Conservation (phyloP, 2,888 invertebrate species). For the Chouioia cunea region DNA sequence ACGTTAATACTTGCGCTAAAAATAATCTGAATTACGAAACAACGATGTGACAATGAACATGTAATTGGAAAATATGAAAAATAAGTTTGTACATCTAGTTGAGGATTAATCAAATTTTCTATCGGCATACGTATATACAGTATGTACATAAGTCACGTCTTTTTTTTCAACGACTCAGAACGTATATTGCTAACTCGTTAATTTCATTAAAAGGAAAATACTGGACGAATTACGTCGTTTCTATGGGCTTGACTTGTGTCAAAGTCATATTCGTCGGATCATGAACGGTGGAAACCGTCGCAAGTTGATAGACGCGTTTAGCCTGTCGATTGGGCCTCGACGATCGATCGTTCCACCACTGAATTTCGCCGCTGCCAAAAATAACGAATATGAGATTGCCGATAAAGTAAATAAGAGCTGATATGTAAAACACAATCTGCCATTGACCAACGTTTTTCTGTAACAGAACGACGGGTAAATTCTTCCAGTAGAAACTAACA, state of each 20-base stretch:
- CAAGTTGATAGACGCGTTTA: slow-evolving; percentile 22
- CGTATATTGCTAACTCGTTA: too few relatives aligned
- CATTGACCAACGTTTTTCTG: slow-evolving; percentile 73
- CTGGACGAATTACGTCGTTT: background rate
- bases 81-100: too few relatives aligned
- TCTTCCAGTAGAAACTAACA: background rate
- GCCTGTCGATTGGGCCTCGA: background rate
- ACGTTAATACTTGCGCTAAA: too few relatives aligned
- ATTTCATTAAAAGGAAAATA: too few relatives aligned
- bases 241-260: slow-evolving; percentile 5
- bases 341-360: slow-evolving; percentile 44
- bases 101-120: too few relatives aligned
- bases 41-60: too few relatives aligned
- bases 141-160: too few relatives aligned
- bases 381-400: slow-evolving; percentile 74
- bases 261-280: slow-evolving; percentile 10
- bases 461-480: too few relatives aligned
- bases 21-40: too few relatives aligned
- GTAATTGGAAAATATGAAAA: too few relatives aligned
- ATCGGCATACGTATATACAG: too few relatives aligned
- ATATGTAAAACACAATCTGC: slow-evolving; percentile 77
- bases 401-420: slow-evolving; percentile 73
- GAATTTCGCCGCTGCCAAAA: slow-evolving; percentile 44
- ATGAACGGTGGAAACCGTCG: slow-evolving; percentile 19
- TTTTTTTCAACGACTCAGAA: too few relatives aligned